Conservation (phyloP, 2,888 invertebrate species). For the Linyphia triangularis region DNA sequence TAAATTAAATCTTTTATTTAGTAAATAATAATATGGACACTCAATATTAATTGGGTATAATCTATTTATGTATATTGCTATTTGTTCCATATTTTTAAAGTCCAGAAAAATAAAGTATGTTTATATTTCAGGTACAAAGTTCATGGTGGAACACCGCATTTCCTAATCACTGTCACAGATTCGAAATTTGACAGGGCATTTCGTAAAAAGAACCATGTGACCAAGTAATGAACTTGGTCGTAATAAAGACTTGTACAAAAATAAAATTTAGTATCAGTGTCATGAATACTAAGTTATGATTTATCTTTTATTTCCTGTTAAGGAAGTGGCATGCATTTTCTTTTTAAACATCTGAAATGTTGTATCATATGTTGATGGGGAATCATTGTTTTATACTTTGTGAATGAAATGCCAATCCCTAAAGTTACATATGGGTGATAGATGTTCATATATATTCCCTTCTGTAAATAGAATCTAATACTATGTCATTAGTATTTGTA, state of each 20-base stretch:
- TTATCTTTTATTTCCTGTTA: neutral
- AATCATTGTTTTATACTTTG: neutral
- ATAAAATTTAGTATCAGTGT: neutral
- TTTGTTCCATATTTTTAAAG: no score
- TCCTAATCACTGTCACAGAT: constrained; percentile 23
- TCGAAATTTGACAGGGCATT: constrained; percentile 49
- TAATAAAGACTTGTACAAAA: neutral
- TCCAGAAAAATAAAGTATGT: no score
- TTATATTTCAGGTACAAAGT: constrained; percentile 39
- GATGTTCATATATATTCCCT: neutral
- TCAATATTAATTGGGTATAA: no score
- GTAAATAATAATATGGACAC: no score
- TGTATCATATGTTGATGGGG: neutral
- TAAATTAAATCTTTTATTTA: no score
- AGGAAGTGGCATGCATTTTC: neutral
- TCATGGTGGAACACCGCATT: constrained; percentile 12
- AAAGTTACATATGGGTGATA: neutral
- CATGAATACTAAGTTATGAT: neutral
- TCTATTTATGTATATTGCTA: no score
- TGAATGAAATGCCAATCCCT: neutral
- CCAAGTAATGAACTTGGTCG: neutral
- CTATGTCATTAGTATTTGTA: neutral
- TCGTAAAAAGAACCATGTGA: neutral
- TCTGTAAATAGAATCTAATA: neutral
- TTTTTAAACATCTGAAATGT: neutral